Conservation (phyloP, 2,888 invertebrate genomes). For the Hoplodrina blanda region DNA sequence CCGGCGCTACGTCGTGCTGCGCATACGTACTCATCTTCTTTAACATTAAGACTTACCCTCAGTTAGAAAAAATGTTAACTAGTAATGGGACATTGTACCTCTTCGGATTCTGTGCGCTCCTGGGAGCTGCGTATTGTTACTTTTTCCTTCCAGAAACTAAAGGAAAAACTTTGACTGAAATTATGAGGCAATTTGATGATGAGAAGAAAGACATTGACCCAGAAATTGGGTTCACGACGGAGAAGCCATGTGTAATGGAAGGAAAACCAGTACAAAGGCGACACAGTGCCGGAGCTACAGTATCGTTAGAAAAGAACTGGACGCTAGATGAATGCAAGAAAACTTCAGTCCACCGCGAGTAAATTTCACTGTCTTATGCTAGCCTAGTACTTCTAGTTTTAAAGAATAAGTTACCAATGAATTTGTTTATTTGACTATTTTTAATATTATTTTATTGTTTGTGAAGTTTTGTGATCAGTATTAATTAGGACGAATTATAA, state of each 20-base stretch:
- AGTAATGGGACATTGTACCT: constrained; percentile 92
- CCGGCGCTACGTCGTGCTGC: constrained; percentile 93
- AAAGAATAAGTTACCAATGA: constrained; percentile 66
- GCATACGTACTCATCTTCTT: constrained; percentile 93
- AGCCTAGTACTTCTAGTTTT: constrained; percentile 67
- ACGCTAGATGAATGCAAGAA: constrained; percentile 71
- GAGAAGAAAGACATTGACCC: constrained; percentile 82
- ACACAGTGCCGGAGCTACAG: constrained; percentile 84
- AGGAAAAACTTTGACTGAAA: constrained; percentile 92
- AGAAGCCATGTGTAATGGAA: constrained; percentile 72
- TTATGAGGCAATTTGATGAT: constrained; percentile 91
- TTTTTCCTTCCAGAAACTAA: constrained; percentile 93
- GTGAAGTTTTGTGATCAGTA: constrained; percentile 82
- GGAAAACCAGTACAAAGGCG: constrained; percentile 81
- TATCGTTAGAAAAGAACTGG: constrained; percentile 85
- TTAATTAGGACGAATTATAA: constrained; percentile 65
- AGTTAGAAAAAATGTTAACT: constrained; percentile 89
- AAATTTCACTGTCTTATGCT: constrained; percentile 59
- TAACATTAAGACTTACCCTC: constrained; percentile 93
- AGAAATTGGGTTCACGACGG: constrained; percentile 77
- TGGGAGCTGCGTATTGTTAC: constrained; percentile 91
- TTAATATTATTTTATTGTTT: constrained; percentile 65
- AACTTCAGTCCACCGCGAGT: constrained; percentile 62
- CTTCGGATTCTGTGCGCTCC: constrained; percentile 91
- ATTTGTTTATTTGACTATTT: constrained; percentile 66